Evolutionary conservation across 2,113 vertebrate species (phyloP).

Genomic region (Scomber colias): DNA sequence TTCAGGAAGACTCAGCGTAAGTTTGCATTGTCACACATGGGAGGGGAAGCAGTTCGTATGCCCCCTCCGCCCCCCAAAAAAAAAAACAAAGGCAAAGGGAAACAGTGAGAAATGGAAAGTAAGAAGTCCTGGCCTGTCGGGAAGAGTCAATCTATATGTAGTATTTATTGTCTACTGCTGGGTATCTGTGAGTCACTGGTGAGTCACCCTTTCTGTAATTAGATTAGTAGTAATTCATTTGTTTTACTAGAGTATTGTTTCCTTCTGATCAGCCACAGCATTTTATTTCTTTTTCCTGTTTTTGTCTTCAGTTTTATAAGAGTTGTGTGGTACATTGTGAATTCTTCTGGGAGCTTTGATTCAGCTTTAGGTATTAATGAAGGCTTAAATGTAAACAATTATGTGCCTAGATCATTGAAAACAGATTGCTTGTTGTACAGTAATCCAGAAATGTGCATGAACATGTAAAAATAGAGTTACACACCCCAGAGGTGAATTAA

Average conservation of each 20-base stretch:
- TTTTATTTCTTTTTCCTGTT: neutral
- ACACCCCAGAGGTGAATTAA: neutral
- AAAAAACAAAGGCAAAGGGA: neutral
- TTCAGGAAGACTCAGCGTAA: constrained; percentile 97
- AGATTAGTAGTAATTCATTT: neutral
- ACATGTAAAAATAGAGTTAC: no score
- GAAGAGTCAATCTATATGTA: neutral
- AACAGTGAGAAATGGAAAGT: constrained; percentile 18
- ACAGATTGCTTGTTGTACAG: neutral
- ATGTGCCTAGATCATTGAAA: neutral
- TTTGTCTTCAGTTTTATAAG: neutral
- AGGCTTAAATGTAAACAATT: neutral
- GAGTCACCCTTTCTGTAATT: neutral
- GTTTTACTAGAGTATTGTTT: constrained; percentile 12
- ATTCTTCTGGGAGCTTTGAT: neutral
- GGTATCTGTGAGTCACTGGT: neutral
- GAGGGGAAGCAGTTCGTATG: no score
- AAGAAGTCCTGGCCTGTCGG: constrained; percentile 36
- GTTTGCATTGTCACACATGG: constrained; percentile 75
- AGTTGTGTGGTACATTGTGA: constrained; percentile 3
- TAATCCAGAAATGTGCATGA: neutral
- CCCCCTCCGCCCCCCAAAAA: no score
- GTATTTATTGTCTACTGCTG: neutral
- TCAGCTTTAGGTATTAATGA: neutral
- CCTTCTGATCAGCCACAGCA: neutral